Evolutionary conservation across 2,113 vertebrate species (phyloP), one percentile per base, ranked within the genome.

Genomic region (Limanda limanda): DNA sequence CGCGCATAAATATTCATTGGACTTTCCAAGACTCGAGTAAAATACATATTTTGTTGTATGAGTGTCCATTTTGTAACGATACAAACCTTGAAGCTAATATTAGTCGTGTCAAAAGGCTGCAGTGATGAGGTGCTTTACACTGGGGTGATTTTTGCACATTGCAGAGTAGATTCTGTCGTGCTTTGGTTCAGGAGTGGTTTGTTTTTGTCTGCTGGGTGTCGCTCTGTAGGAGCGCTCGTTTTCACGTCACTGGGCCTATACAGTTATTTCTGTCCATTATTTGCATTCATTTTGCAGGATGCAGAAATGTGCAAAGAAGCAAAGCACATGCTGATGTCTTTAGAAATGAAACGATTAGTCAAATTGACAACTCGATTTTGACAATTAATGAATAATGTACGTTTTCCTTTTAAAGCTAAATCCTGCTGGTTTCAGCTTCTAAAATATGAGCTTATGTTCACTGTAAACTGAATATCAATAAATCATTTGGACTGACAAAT

Each of bases 1-100:
- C 68, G 72, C 25, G 27, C 31, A 83, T 79, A 83, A 60, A 86
- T 81, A 88, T 86, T 79, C 79, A 86, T 79, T 71, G 71, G 58
- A 69, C 25, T 68, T 65, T 76, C 57, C 70, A 8, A 35, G 27
- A 70, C 58, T 71, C 15, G 71, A 71, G 47, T 62, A 74, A 77
- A 86, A 69, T 58, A 71, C 68, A 83, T 81, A 65, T 60, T 74
- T 79, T 74, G 57, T 79, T 79, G 5, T 79, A 77, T 70, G 72
- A 79, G 66, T 55, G 51, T 25, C 68, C 31, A 56, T 87, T 81
- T 86, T 67, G 31, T 31, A 61, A 71, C 18, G 13, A 47, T 57
- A 37, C 35, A 63, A 85, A 75, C 68, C 37, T 24, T 65, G 77
- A 67, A 15, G 71, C 68, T 79, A 82, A 82, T 82, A 71, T 79